Percentiles rank a stretch among this genome's conserved stretches.
Conservation (phyloP, 2,797 vertebrate genomes). For the Acipenser transmontanus region DNA sequence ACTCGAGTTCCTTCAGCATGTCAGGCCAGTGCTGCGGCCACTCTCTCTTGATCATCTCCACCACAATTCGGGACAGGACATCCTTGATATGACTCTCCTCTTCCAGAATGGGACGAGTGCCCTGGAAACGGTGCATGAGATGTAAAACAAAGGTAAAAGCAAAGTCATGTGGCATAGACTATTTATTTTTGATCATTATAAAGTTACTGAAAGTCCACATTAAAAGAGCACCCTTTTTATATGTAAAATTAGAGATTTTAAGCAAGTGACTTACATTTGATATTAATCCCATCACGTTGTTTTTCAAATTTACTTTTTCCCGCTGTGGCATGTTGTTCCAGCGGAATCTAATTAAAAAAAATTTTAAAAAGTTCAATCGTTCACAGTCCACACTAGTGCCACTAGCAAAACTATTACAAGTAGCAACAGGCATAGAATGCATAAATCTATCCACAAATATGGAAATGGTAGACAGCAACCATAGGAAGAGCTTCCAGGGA, state of each 20-base stretch:
- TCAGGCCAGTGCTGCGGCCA: constrained; percentile 98
- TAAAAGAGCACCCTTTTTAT: no score
- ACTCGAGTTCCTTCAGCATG: constrained; percentile 90
- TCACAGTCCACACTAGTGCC: background rate
- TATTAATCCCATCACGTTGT: constrained; percentile 86
- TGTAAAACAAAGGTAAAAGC: background rate
- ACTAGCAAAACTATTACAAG: no score
- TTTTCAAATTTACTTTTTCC: constrained; percentile 87
- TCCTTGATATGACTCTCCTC: constrained; percentile 96
- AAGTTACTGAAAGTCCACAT: no score
- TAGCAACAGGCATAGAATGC: no score
- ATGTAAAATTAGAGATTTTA: background rate
- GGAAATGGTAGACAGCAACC: no score
- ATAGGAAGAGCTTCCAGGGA: no score
- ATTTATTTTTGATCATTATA: background rate
- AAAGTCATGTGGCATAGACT: background rate
- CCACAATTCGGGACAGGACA: constrained; percentile 83
- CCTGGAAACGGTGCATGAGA: constrained; percentile 50
- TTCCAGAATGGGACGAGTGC: constrained; percentile 80
- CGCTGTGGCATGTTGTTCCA: constrained; percentile 89
- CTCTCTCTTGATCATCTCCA: constrained; percentile 97
- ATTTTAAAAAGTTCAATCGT: constrained; percentile 1
- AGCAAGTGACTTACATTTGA: constrained; percentile 64
- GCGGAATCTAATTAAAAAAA: constrained; percentile 64
- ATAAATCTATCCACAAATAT: no score